Conservation (phyloP, 2,888 invertebrate species). For the Zhuqinia jingwanae region DNA sequence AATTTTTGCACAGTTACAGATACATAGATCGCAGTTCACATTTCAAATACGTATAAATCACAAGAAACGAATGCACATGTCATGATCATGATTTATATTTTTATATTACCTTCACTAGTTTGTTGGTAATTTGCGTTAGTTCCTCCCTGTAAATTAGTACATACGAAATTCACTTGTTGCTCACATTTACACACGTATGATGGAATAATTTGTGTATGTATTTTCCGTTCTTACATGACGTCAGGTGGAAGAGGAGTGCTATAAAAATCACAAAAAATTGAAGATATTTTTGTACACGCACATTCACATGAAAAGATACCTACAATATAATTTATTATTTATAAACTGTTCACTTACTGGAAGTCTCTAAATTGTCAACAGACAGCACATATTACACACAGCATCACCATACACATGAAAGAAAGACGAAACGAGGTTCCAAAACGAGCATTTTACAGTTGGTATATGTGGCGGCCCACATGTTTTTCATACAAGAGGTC, state of each 20-base stretch:
- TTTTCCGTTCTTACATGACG: slow-evolving; percentile 53
- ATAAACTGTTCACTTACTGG: slow-evolving; percentile 14
- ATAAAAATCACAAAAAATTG: slow-evolving; percentile 9
- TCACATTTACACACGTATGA: too few relatives aligned
- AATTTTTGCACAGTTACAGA: too few relatives aligned
- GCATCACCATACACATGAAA: background rate
- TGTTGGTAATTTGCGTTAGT: slow-evolving; percentile 51
- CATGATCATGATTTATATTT: too few relatives aligned
- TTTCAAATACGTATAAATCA: too few relatives aligned
- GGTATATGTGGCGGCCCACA: too few relatives aligned
- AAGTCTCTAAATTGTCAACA: slow-evolving; percentile 21
- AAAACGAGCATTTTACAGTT: slow-evolving; percentile 8
- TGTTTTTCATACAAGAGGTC: too few relatives aligned
- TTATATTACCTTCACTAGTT: slow-evolving; percentile 45
- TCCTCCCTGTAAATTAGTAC: slow-evolving; percentile 59
- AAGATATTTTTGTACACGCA: too few relatives aligned
- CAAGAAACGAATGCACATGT: too few relatives aligned
- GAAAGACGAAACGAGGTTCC: background rate
- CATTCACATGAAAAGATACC: too few relatives aligned
- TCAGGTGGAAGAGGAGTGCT: slow-evolving; percentile 66
- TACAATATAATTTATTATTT: too few relatives aligned
- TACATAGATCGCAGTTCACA: too few relatives aligned
- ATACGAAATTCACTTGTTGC: too few relatives aligned
- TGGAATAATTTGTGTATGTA: background rate
- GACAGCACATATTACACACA: background rate